Evolutionary conservation across 2,888 invertebrate genomes (phyloP).

Genomic region (Brachynemurus nebulosus): DNA sequence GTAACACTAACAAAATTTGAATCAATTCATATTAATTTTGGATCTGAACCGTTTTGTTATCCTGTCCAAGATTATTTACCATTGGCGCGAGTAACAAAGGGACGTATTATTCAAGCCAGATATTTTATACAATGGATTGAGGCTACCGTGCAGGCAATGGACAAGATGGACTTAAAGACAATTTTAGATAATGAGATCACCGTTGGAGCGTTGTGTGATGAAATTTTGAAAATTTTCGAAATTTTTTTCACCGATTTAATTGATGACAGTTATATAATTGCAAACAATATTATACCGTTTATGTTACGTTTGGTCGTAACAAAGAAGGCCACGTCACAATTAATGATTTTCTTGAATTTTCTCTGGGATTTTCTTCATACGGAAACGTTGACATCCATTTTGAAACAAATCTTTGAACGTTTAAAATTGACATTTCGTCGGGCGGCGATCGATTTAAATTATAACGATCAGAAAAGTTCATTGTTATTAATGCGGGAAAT

Average conservation of each 20-base stretch:
- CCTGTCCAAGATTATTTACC: constrained; percentile 1
- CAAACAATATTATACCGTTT: background rate
- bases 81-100: background rate
- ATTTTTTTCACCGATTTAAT: constrained; percentile 6
- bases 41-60: constrained; percentile 6
- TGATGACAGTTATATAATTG: constrained; percentile 2
- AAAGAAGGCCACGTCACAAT: background rate
- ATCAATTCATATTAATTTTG: constrained; percentile 5
- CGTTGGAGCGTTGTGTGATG: background rate
- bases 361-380: constrained; percentile 8
- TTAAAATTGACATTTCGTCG: background rate
- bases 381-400: constrained; percentile 1
- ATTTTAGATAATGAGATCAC: background rate
- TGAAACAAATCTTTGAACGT: constrained; percentile 3
- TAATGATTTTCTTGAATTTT: constrained; percentile 5
- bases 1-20: constrained; percentile 3
- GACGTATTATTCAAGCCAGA: background rate
- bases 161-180: background rate
- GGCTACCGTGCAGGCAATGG: background rate
- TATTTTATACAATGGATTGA: constrained; percentile 4
- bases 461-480: constrained; percentile 2
- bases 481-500: constrained; percentile 1
- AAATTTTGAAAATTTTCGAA: constrained; percentile 5
- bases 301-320: background rate
- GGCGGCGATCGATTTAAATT: constrained; percentile 3